A percentile compares a stretch with the other conserved stretches of the same genome.
Conservation (phyloP, 1,140 invertebrate species). For the Latrodectus geometricus region DNA sequence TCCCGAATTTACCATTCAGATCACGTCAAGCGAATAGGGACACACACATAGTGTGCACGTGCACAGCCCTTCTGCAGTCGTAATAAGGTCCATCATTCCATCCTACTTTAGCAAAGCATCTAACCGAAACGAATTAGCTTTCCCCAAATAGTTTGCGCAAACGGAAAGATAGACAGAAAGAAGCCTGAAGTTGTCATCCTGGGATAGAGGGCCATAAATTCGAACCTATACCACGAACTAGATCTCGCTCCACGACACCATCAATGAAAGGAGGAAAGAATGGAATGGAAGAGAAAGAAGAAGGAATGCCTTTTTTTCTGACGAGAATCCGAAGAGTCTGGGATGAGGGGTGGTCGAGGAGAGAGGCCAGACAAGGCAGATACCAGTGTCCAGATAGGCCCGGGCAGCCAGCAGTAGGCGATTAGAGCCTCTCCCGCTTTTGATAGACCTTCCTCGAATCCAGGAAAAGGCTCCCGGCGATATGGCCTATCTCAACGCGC, state of each 20-base stretch:
- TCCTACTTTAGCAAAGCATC: too few species aligned
- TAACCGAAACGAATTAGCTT: not conserved
- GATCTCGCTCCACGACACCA: not conserved
- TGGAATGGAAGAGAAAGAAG: not conserved
- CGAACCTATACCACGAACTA: not conserved
- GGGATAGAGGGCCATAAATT: not conserved
- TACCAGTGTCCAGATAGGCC: slow-evolving; percentile 29
- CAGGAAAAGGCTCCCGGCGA: slow-evolving; percentile 50
- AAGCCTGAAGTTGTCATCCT: too few species aligned
- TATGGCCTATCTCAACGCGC: slow-evolving; percentile 46
- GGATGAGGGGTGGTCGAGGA: not conserved
- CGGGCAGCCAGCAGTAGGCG: not conserved
- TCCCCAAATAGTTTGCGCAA: not conserved
- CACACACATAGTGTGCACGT: too few species aligned
- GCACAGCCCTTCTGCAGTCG: too few species aligned
- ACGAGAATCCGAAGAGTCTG: not conserved
- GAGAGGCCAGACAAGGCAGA: not conserved
- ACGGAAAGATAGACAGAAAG: not conserved
- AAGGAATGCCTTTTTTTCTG: not conserved
- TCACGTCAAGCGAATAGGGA: too few species aligned
- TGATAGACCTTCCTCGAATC: slow-evolving; percentile 48
- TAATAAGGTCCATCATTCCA: too few species aligned
- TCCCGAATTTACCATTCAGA: too few species aligned
- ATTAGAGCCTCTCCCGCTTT: slow-evolving; percentile 23
- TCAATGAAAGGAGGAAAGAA: not conserved